These are phyloP conservation scores for Apteryx owenii DNA, from an alignment of 2,113 vertebrate species.

Conservation along the genomic window DNA sequence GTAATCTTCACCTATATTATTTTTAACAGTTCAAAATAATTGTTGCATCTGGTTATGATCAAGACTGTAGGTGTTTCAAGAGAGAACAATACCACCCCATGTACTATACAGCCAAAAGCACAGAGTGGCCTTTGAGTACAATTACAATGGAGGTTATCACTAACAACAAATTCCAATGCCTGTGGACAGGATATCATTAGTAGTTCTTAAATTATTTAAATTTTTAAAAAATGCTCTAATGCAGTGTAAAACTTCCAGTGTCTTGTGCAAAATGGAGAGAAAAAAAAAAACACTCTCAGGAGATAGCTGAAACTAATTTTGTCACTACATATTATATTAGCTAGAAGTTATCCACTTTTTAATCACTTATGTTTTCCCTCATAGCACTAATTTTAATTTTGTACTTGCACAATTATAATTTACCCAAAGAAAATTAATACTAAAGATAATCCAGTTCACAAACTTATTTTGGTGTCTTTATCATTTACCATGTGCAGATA, in stretches of 20 bases:
- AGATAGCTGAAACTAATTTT: constrained; percentile 30
- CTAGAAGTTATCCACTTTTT: background rate
- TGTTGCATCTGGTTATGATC: background rate
- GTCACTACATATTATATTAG: background rate
- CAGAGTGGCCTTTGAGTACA: background rate
- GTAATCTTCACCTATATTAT: background rate
- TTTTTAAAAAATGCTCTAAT: background rate
- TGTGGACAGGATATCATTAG: background rate
- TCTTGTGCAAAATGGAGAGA: background rate
- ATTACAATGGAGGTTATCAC: background rate
- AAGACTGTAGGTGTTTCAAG: background rate
- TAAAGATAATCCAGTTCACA: background rate
- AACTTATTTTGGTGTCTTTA: background rate
- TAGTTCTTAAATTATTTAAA: background rate
- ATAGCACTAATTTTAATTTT: background rate
- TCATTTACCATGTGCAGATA: background rate
- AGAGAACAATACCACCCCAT: background rate
- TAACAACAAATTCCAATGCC: background rate
- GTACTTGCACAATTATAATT: constrained; percentile 13
- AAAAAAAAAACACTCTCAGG: background rate
- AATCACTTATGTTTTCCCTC: constrained; percentile 1
- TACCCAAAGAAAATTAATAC: background rate
- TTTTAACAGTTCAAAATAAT: background rate
- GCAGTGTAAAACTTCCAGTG: background rate
- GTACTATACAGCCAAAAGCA: background rate